phyloP scores from a whole-genome alignment of 2,797 vertebrate genomes.

The Valencia hispanica region DNA sequence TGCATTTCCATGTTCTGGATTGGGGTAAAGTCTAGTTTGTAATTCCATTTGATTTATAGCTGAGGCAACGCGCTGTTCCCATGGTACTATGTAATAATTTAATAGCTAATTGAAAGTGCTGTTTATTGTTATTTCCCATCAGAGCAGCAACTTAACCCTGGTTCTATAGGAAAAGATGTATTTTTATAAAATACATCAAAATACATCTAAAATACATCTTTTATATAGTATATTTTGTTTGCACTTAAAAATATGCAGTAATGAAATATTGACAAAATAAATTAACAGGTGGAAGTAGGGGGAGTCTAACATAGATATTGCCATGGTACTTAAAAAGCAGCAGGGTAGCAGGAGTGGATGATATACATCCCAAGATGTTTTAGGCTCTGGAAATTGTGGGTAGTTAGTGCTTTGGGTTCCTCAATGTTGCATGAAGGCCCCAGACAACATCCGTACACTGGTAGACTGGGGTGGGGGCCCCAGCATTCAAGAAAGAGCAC shows the following conservation, averaged over 20 bases:
- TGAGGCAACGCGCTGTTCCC: conserved; percentile 36
- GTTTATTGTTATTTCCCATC: conserved; percentile 60
- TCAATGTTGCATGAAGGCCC: background rate
- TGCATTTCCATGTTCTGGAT: conserved; percentile 45
- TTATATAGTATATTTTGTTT: background rate
- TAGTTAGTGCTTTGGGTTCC: background rate
- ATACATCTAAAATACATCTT: background rate
- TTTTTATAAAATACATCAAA: no score
- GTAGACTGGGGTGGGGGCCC: no score
- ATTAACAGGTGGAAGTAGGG: background rate
- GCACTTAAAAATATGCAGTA: background rate
- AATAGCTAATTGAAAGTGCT: conserved; percentile 67
- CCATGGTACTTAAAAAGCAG: background rate
- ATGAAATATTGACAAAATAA: background rate
- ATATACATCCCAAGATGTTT: background rate
- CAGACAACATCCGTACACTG: background rate
- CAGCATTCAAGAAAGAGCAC: no score
- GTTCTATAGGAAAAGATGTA: conserved; percentile 15
- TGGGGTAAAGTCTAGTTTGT: conserved; percentile 46
- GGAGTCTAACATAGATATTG: background rate
- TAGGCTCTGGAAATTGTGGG: background rate
- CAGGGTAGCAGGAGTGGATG: background rate
- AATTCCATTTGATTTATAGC: conserved; percentile 70
- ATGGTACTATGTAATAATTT: conserved; percentile 49
- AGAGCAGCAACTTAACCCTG: conserved; percentile 15